Conservation (phyloP, 2,797 vertebrate species). For the Sebastolobus altivelis region DNA sequence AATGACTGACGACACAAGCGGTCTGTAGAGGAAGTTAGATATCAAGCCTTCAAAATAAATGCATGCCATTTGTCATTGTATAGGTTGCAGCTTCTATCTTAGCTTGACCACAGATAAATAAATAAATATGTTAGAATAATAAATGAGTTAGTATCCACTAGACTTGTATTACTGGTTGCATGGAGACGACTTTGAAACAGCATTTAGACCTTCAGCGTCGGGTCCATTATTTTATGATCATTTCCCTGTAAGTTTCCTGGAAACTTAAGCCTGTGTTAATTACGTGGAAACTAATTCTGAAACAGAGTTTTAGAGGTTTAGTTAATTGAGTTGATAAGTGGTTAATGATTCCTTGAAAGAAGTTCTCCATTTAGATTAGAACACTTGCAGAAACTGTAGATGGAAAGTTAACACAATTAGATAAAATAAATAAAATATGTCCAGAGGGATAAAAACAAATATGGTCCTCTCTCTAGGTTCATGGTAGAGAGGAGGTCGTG, state of each 20-base stretch:
- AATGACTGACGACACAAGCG: accelerated
- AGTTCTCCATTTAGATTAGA: no score
- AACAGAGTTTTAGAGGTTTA: no score
- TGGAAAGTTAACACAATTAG: background rate
- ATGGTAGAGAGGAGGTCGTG: no score
- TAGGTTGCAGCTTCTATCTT: no score
- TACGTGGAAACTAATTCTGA: background rate
- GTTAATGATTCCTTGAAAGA: no score
- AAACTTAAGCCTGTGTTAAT: background rate
- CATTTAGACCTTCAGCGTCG: background rate
- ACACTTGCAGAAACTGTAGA: background rate
- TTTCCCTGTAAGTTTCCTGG: background rate
- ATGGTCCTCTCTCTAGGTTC: no score
- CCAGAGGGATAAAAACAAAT: background rate
- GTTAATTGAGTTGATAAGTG: no score
- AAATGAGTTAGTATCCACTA: background rate
- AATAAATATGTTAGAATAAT: no score
- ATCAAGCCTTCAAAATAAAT: conserved; percentile 1
- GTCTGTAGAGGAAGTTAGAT: background rate
- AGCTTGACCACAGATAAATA: background rate
- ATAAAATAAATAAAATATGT: background rate
- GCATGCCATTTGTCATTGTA: accelerated
- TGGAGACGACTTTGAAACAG: no score
- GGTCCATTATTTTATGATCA: background rate
- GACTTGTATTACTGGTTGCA: background rate